Evolutionary conservation across 2,113 vertebrate genomes (phyloP).

Genomic region (Crotalus viridis): DNA sequence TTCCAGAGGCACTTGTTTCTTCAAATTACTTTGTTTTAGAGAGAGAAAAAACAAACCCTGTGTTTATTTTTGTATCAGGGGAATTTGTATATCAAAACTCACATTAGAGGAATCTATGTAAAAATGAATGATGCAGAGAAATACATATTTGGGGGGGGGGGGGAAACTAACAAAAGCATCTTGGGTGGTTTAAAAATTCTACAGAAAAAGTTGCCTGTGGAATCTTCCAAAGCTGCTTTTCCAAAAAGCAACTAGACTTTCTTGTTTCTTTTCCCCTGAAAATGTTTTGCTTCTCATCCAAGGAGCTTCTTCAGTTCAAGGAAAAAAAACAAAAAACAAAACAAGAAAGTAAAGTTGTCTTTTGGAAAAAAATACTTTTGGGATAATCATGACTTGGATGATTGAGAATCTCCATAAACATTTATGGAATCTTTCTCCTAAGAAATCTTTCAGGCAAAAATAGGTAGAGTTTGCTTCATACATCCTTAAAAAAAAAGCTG

Average conservation of each 20-base stretch:
- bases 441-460: background rate
- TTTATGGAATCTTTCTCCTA: background rate
- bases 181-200: background rate
- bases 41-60: background rate
- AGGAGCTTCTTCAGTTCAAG: too few relatives aligned
- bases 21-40: background rate
- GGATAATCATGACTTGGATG: too few relatives aligned
- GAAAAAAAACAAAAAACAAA: too few relatives aligned
- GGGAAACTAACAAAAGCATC: too few relatives aligned
- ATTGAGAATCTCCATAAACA: too few relatives aligned
- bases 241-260: too few relatives aligned
- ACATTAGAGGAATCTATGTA: background rate
- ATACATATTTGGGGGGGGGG: too few relatives aligned
- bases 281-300: too few relatives aligned
- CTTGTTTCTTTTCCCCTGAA: too few relatives aligned
- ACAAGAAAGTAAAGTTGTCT: too few relatives aligned
- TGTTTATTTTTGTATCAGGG: background rate
- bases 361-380: too few relatives aligned
- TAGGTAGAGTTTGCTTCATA: constrained; percentile 37
- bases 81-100: background rate
- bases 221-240: background rate
- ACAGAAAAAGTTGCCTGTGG: background rate
- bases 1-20: background rate
- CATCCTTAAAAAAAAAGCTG: background rate
- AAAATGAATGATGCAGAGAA: background rate